phyloP scores from a whole-genome alignment of 2,888 invertebrate species.

The Chrysolina oricalcia region DNA sequence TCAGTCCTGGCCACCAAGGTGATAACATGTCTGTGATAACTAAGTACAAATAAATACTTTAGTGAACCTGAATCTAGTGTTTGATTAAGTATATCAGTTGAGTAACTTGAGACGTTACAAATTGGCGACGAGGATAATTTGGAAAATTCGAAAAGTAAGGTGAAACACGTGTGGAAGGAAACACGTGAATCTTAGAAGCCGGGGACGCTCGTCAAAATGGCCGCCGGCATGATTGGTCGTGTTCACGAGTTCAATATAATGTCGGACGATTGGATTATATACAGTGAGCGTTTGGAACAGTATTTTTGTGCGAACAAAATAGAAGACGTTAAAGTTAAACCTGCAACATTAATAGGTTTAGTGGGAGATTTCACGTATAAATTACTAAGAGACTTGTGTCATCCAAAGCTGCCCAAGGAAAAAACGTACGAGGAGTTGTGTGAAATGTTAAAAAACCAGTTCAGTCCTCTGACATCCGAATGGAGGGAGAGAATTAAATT shows the following conservation, averaged over 20 bases:
- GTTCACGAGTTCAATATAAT: not conserved
- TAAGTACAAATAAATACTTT: no score
- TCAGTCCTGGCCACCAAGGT: no score
- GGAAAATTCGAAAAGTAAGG: no score
- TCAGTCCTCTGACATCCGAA: constrained; percentile 44
- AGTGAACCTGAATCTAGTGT: no score
- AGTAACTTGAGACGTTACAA: no score
- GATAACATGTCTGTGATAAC: no score
- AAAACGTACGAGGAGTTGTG: constrained; percentile 48
- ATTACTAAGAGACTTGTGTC: no score
- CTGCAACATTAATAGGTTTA: constrained; percentile 52
- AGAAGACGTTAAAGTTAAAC: constrained; percentile 29
- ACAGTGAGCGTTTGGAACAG: constrained; percentile 37
- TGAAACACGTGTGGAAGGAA: no score
- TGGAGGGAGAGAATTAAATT: constrained; percentile 54
- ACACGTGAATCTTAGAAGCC: no score
- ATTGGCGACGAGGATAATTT: no score
- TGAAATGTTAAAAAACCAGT: constrained; percentile 44
- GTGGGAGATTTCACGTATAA: not conserved
- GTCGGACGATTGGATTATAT: constrained; percentile 35
- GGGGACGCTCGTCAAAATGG: not conserved
- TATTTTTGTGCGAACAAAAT: constrained; percentile 36
- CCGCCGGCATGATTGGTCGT: not conserved
- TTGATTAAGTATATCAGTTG: no score
- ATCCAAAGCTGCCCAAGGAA: no score